Evolutionary conservation across 2,113 vertebrate genomes (phyloP), one percentile per base, ranked within the genome.

Genomic region (Rhagologus leucostigma): DNA sequence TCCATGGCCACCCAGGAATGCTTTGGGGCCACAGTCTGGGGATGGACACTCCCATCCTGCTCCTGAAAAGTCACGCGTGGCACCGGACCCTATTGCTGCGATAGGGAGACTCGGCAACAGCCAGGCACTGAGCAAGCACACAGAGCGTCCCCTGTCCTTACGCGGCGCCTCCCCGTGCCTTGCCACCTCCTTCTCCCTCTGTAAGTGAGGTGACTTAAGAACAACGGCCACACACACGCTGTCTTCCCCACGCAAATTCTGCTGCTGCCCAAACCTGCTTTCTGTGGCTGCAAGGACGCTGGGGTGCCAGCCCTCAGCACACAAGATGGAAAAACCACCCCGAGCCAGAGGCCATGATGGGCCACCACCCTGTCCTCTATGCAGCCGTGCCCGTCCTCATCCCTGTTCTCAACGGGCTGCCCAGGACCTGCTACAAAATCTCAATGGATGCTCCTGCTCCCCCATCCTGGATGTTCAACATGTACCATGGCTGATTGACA

Each of bases 181-280:
- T 73, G 77, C 39, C 60, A 77, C 7, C 13, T 56, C 52, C 24
- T 73, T 41, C 47, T 78, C 29, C 56, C 57, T 52, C 47, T 7
- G 0, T 16, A 29, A 85, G 5, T 6, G 9, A 93, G 35, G 39
- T 68, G 47, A 55, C 63, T 67, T 18, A 46, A 39, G 8, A 85
- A 17, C 83, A 29, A 3, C 0, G 0, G 49, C 70, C 23, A 4
- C 1, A 0, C 53, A 10, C 71, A 39, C 0, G 1, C 39, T 14
- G 6, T 39, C 70, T 52, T 78, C 59, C 78, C 88, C 35, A 1
- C 1, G n/a, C 68, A 47, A 84, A 52, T 29, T 47, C 68, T 35
- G 37, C 73, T 7, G 3, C 49, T 33, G 49, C 63, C 10, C 3
- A 35, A 68, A 24, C 44, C 80, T 84, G 80, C 71, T 84, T 77